A percentile compares a stretch with the other conserved stretches of the same genome.
Evolutionary conservation across 2,888 invertebrate genomes (phyloP).

Genomic region (Lissonota sp.): DNA sequence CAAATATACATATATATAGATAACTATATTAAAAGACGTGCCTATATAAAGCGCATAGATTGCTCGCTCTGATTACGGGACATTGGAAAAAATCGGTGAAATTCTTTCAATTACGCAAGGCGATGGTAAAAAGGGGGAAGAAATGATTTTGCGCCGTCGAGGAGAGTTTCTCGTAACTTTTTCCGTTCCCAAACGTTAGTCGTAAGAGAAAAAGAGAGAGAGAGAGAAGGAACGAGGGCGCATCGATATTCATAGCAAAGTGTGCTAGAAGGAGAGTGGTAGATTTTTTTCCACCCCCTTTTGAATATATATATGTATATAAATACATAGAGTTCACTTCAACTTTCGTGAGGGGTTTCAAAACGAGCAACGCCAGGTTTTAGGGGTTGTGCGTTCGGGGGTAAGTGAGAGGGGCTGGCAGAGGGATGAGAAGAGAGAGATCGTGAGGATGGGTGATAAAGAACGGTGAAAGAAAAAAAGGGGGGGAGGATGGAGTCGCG

Average conservation of each 20-base stretch:
- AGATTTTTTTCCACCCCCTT: neutral
- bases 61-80: slow-evolving; percentile 51
- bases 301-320: neutral
- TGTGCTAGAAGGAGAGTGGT: slow-evolving; percentile 68
- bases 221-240: slow-evolving; percentile 41
- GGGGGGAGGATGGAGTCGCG: slow-evolving; percentile 36
- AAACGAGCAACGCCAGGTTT: slow-evolving; percentile 68
- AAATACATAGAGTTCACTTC: slow-evolving; percentile 9
- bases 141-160: slow-evolving; percentile 18
- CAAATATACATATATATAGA: neutral
- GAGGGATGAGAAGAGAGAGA: slow-evolving; percentile 24
- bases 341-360: slow-evolving; percentile 57
- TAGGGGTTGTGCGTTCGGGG: slow-evolving; percentile 59
- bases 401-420: slow-evolving; percentile 43
- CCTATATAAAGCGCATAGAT: slow-evolving; percentile 27
- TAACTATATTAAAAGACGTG: neutral
- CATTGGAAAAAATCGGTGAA: slow-evolving; percentile 66
- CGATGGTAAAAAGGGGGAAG: slow-evolving; percentile 11
- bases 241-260: slow-evolving; percentile 80
- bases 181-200: slow-evolving; percentile 1
- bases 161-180: slow-evolving; percentile 54
- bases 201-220: slow-evolving; percentile 1
- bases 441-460: slow-evolving; percentile 70
- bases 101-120: slow-evolving; percentile 79
- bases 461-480: slow-evolving; percentile 67